Evolutionary conservation across 2,113 vertebrate species (phyloP).

Genomic region (Phylloscopus trochilus): DNA sequence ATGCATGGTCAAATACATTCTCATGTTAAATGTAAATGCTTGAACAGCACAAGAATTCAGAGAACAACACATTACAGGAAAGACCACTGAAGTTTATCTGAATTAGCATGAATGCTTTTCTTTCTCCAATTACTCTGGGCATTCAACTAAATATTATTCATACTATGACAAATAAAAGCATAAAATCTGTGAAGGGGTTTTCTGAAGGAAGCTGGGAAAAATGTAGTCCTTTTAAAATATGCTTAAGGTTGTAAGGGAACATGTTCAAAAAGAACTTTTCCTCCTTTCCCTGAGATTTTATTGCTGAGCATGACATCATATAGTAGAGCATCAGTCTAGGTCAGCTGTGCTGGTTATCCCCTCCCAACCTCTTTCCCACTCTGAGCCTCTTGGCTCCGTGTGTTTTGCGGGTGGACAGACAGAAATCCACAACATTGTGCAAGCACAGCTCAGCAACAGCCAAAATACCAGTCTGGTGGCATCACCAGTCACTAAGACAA

Average conservation of each 20-base stretch:
- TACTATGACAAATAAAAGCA: conserved; percentile 33
- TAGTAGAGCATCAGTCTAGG: background rate
- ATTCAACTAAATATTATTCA: conserved; percentile 50
- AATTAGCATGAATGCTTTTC: conserved; percentile 46
- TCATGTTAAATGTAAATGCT: conserved; percentile 31
- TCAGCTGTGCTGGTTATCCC: fast-evolving
- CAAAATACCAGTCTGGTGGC: background rate
- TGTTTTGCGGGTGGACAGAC: background rate
- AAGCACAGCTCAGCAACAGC: background rate
- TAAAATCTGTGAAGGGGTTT: conserved; percentile 37
- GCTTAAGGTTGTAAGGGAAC: background rate
- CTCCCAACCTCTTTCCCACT: background rate
- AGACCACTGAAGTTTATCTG: conserved; percentile 49
- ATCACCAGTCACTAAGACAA: background rate
- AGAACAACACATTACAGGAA: conserved; percentile 13
- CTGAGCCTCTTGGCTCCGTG: background rate
- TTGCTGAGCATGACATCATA: background rate
- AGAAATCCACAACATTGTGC: background rate
- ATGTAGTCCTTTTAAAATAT: conserved; percentile 1
- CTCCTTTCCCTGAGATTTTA: background rate
- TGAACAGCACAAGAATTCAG: conserved; percentile 27
- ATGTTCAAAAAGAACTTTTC: background rate
- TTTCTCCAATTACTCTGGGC: conserved; percentile 9
- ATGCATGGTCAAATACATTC: background rate
- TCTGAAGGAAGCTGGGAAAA: conserved; percentile 30